Evolutionary conservation across 2,888 invertebrate species (phyloP).

Genomic region (Apodemia zela): DNA sequence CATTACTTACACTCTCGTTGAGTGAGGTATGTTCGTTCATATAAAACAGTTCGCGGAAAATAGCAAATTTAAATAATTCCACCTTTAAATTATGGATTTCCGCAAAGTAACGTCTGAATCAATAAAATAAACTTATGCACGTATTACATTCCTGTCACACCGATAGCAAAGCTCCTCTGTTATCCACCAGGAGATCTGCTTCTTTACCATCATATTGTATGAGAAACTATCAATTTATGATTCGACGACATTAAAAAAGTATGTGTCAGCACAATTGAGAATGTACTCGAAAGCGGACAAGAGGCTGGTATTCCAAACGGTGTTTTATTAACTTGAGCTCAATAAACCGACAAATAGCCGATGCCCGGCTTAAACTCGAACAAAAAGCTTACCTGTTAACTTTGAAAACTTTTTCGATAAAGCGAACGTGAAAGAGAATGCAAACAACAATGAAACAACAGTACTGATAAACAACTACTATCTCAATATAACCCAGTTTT

Average conservation of each 20-base stretch:
- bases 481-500: slow-evolving; percentile 61
- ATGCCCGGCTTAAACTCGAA: slow-evolving; percentile 27
- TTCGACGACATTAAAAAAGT: background rate
- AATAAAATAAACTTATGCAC: too few relatives aligned
- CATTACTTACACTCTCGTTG: too few relatives aligned
- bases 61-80: too few relatives aligned
- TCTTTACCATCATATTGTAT: too few relatives aligned
- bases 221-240: too few relatives aligned
- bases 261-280: background rate
- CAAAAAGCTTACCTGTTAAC: slow-evolving; percentile 40
- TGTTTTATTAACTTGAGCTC: slow-evolving; percentile 18
- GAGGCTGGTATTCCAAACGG: slow-evolving; percentile 10
- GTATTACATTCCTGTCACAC: too few relatives aligned
- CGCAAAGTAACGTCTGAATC: too few relatives aligned
- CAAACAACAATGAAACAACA: slow-evolving; percentile 55
- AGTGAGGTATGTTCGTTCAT: too few relatives aligned
- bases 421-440: slow-evolving; percentile 44
- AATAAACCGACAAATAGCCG: slow-evolving; percentile 25
- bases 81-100: too few relatives aligned
- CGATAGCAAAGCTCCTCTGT: too few relatives aligned
- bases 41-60: too few relatives aligned
- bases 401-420: slow-evolving; percentile 45
- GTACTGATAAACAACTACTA: slow-evolving; percentile 52
- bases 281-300: background rate
- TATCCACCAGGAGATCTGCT: too few relatives aligned